phyloP scores from a whole-genome alignment of 2,113 vertebrate genomes.

The Trinectes maculatus region DNA sequence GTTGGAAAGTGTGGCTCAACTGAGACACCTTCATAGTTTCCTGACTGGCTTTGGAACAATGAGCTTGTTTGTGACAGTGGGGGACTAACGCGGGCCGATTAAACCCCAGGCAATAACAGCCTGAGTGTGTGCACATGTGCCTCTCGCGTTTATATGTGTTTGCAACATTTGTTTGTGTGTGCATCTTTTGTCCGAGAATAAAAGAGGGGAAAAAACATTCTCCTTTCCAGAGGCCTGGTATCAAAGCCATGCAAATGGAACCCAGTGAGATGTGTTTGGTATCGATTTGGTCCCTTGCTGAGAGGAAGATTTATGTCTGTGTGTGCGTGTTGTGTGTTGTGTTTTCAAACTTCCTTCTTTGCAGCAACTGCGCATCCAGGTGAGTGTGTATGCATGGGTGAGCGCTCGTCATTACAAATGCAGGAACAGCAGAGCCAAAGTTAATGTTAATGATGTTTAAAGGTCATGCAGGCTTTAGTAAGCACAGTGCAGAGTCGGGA shows the following conservation, averaged over 20 bases:
- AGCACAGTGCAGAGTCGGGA: conserved; percentile 20
- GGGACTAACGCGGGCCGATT: conserved; percentile 33
- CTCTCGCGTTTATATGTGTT: conserved; percentile 25
- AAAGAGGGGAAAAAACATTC: conserved; percentile 38
- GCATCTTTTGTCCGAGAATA: conserved; percentile 38
- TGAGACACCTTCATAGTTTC: conserved; percentile 7
- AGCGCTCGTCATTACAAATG: conserved; percentile 39
- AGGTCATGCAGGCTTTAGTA: conserved; percentile 69
- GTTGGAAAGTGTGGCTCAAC: neutral
- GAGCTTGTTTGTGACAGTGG: conserved; percentile 31
- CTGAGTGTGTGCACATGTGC: conserved; percentile 10
- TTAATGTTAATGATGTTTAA: conserved; percentile 69
- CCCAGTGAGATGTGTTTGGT: conserved; percentile 51
- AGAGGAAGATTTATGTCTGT: conserved; percentile 36
- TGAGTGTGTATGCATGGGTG: conserved; percentile 1
- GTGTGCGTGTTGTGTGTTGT: neutral
- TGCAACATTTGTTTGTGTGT: conserved; percentile 29
- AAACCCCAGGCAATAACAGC: conserved; percentile 34
- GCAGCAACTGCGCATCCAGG: neutral
- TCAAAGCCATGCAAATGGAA: conserved; percentile 76
- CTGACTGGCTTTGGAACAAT: conserved; percentile 30
- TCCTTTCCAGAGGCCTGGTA: conserved; percentile 56
- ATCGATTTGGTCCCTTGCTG: conserved; percentile 60
- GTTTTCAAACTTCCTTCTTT: neutral
- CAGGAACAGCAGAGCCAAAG: conserved; percentile 33